Percentiles rank a stretch among this genome's conserved stretches.
These are phyloP conservation scores for Ectemnius continuus DNA, from an alignment of 2,888 invertebrate species.

Conservation along the genomic window DNA sequence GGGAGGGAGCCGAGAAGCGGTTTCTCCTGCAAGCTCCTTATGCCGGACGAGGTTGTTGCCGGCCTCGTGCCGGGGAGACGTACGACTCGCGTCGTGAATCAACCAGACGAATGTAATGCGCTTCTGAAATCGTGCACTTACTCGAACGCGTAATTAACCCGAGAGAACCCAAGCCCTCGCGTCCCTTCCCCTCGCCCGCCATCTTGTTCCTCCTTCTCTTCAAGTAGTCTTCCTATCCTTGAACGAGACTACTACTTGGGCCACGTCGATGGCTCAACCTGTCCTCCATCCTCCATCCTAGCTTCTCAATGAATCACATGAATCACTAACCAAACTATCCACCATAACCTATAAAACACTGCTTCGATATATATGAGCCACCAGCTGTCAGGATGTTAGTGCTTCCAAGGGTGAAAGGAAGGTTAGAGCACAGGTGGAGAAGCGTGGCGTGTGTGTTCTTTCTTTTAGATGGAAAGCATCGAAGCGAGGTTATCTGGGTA, in stretches of 20 bases:
- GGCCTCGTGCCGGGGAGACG: conserved; percentile 35
- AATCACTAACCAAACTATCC: conserved; percentile 4
- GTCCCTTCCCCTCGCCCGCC: no score
- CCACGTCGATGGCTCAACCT: no score
- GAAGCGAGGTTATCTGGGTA: conserved; percentile 80
- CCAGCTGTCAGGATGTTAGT: no score
- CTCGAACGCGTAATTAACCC: conserved; percentile 35
- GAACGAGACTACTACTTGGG: no score
- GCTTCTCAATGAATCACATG: background rate
- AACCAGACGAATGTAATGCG: conserved; percentile 36
- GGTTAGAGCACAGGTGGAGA: no score
- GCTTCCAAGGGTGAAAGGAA: no score
- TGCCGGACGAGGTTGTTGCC: conserved; percentile 4
- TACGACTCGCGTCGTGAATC: conserved; percentile 41
- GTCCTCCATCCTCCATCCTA: no score
- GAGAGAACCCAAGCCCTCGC: conserved; percentile 13
- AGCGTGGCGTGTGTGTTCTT: no score
- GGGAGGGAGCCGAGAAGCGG: no score
- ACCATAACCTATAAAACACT: background rate
- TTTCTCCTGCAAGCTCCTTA: no score
- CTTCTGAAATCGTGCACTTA: conserved; percentile 40
- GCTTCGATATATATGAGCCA: background rate
- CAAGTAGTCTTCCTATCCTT: no score
- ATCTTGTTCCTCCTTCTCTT: no score
- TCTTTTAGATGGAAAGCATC: conserved; percentile 75